Base-by-base conservation (phyloP, 2,113 vertebrate genomes). In the Paralichthys olivaceus region DNA sequence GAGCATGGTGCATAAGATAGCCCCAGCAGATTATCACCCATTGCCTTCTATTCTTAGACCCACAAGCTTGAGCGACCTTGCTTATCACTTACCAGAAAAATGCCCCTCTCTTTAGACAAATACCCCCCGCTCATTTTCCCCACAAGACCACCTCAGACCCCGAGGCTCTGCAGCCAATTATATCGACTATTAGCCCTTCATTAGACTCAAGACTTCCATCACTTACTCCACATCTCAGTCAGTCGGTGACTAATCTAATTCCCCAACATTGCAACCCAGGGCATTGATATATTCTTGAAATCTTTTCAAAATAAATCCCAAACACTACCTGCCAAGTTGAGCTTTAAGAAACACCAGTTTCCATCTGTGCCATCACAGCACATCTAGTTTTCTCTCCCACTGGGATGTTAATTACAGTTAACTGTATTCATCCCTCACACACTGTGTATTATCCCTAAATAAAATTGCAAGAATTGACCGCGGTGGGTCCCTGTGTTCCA, bases 1-100 rank as follows among this genome's bases (percentile, higher is more conserved):
- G 83, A 87, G 85, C 86, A 82, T 80, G 80, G 62, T 49, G 68
- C 88, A 82, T 70, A 63, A 84, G 77, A 89, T 84, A 84, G 84
- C 71, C 81, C 73, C 57, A 62, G 58, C 85, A 73, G 75, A 90
- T 85, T 79, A 90, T 90, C 89, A 89, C 91, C 90, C 87, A 89
- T 88, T 80, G 86, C 77, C 28, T 58, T 88, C 92, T 93, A 93
- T 92, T 93, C 91, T 91, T 88, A 76, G 91, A 83, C 79, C 22
- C 75, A 40, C 71, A 67, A 25, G 76, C 81, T 80, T 55, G 43
- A 69, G 74, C 71, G 74, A 84, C 83, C 79, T 75, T 64, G 71
- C 86, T 87, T 86, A 91, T 90, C 89, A 57, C 81, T 9, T 26
- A 75, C 75, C 76, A 80, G 69, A 87, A 82, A 87, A 86, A 81